A percentile compares a stretch with the other conserved stretches of the same genome.
Conservation (phyloP, 2,113 vertebrate species). For the Heterotilapia buettikoferi region DNA sequence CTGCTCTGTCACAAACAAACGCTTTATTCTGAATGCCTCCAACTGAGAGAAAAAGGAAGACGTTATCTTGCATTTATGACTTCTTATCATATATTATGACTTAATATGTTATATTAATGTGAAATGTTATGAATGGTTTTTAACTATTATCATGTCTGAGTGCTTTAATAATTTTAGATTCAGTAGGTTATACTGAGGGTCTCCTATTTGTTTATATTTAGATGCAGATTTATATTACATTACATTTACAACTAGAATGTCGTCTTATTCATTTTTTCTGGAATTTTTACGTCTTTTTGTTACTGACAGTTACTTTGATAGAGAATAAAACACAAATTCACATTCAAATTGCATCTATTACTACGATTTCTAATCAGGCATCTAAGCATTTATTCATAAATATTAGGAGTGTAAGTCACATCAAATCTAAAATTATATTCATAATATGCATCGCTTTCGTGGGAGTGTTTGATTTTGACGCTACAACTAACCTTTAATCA, state of each 20-base stretch:
- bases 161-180: neutral
- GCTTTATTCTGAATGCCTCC: neutral
- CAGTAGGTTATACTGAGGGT: neutral
- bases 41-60: neutral
- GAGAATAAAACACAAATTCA: neutral
- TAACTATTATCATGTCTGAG: neutral
- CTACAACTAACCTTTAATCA: neutral
- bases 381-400: neutral
- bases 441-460: neutral
- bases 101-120: neutral
- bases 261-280: neutral
- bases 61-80: fast-evolving
- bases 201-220: neutral
- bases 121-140: neutral
- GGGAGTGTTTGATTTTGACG: neutral
- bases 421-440: neutral
- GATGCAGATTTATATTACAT: neutral
- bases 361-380: neutral
- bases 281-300: neutral
- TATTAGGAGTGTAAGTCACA: neutral
- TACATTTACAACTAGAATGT: neutral
- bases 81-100: neutral
- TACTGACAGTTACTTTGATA: neutral
- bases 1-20: neutral
- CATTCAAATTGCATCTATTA: neutral